phyloP scores from a whole-genome alignment of 2,113 vertebrate species.

The Periophthalmodon schlosseri region DNA sequence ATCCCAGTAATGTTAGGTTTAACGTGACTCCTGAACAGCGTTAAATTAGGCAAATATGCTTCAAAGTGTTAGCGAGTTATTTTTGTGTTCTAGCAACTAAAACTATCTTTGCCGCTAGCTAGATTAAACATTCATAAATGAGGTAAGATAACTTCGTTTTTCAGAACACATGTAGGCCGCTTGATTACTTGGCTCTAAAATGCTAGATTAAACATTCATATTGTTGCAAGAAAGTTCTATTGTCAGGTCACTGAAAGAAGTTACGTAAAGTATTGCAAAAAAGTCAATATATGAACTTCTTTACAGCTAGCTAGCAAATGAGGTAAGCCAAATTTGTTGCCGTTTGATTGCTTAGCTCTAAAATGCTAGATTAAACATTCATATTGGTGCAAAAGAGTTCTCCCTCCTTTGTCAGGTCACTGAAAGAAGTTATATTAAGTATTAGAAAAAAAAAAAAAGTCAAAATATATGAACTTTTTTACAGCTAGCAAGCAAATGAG shows the following conservation, averaged over 20 bases:
- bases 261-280: not conserved
- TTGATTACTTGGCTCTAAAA: not conserved
- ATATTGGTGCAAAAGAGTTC: not conserved
- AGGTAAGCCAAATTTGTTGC: no score
- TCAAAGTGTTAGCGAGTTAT: no score
- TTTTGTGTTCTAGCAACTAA: no score
- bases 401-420: not conserved
- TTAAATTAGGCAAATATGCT: no score
- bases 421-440: not conserved
- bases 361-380: not conserved
- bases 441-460: no score
- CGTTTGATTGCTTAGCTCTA: not conserved
- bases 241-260: not conserved
- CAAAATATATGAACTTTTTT: not conserved
- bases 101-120: not conserved
- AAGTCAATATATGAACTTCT: not conserved
- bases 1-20: no score
- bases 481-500: not conserved
- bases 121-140: not conserved
- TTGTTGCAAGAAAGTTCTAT: not conserved
- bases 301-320: no score
- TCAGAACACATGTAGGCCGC: no score
- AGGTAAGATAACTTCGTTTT: no score
- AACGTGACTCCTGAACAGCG: no score
- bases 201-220: not conserved